Evolutionary conservation across 2,113 vertebrate species (phyloP).

Genomic region (Rhizomys pruinosus): DNA sequence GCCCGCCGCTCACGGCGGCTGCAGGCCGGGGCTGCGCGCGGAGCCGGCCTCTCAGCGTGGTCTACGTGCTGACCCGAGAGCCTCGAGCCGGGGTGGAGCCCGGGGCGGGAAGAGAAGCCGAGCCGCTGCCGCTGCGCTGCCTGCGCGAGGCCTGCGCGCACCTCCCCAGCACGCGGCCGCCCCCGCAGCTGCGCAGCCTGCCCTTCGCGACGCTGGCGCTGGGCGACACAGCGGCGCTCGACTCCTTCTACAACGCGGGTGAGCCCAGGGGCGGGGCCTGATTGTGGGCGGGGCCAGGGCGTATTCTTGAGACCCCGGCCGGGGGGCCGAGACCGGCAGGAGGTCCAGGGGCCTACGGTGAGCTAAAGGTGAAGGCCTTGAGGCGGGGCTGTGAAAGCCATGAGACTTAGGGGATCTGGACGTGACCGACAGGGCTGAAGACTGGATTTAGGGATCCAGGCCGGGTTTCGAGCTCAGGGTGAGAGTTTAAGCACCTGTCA

Average conservation of each 20-base stretch:
- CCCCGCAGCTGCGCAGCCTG: constrained; percentile 82
- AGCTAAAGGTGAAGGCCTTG: neutral
- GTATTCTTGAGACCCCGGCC: neutral
- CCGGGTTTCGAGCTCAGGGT: neutral
- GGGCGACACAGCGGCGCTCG: constrained; percentile 87
- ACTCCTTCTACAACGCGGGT: constrained; percentile 94
- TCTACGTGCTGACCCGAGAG: constrained; percentile 87
- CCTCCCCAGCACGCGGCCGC: constrained; percentile 77
- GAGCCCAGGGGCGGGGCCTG: constrained; percentile 78
- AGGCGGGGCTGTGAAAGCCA: neutral
- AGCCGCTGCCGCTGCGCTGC: constrained; percentile 86
- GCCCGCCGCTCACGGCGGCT: constrained; percentile 70
- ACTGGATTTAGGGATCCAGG: neutral
- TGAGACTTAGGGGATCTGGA: neutral
- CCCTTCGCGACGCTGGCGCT: constrained; percentile 87
- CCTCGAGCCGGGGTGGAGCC: constrained; percentile 50
- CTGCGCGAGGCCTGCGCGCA: constrained; percentile 90
- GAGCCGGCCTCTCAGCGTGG: constrained; percentile 86
- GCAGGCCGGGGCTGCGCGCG: constrained; percentile 59
- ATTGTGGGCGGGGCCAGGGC: neutral
- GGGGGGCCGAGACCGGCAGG: neutral
- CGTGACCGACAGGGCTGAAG: neutral
- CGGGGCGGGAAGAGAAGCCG: constrained; percentile 53
- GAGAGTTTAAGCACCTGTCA: neutral
- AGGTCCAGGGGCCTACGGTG: neutral